A percentile compares a stretch with the other conserved stretches of the same genome.
Conservation (phyloP, 2,888 invertebrate genomes). For the Lasius platythorax region DNA sequence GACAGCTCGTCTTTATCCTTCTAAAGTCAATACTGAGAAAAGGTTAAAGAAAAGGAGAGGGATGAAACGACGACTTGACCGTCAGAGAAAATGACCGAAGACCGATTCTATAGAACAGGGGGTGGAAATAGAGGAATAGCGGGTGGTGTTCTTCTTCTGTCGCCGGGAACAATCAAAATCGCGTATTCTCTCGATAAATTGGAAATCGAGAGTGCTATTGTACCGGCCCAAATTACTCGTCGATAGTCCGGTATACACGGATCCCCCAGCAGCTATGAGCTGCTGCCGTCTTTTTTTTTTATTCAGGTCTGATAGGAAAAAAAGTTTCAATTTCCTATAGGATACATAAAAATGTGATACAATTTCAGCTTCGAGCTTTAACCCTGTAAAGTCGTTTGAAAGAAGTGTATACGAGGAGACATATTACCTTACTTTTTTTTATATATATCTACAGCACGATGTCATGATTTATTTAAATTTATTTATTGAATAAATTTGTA, state of each 20-base stretch:
- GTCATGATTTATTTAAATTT: background rate
- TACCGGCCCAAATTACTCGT: conserved; percentile 71
- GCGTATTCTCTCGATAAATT: conserved; percentile 59
- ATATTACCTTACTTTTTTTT: background rate
- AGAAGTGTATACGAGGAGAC: background rate
- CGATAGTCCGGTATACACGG: conserved; percentile 64
- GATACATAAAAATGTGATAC: conserved; percentile 48
- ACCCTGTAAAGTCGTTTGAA: conserved; percentile 12
- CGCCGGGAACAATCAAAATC: conserved; percentile 54
- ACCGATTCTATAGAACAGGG: conserved; percentile 23
- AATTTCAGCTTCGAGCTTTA: conserved; percentile 35
- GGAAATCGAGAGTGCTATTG: conserved; percentile 60
- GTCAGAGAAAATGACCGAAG: conserved; percentile 48
- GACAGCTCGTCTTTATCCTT: conserved; percentile 20
- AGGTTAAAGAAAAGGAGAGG: background rate
- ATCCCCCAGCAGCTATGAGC: conserved; percentile 57
- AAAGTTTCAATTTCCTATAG: conserved; percentile 50
- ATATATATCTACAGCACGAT: background rate
- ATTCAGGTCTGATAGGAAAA: conserved; percentile 35
- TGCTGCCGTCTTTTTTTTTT: conserved; percentile 36
- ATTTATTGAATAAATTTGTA: background rate
- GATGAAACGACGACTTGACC: conserved; percentile 51
- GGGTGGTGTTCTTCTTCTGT: conserved; percentile 37
- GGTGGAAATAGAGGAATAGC: conserved; percentile 40
- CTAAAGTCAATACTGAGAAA: conserved; percentile 19